A percentile compares a stretch with the other conserved stretches of the same genome.
phyloP scores from a whole-genome alignment of 2,113 vertebrate species.

The Raja brachyura region DNA sequence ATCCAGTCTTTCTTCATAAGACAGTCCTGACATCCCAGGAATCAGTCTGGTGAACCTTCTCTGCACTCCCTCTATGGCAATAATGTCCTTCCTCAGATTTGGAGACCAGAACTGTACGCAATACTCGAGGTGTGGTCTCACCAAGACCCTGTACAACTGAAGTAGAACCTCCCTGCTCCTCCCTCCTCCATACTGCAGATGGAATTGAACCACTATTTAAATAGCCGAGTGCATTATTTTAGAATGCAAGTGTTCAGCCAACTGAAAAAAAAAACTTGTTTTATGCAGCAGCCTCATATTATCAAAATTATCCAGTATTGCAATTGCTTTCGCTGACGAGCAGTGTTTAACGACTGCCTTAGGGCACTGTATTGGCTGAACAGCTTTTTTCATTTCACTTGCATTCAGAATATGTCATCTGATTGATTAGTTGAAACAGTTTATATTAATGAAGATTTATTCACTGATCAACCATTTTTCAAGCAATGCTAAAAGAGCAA shows the following conservation, averaged over 20 bases:
- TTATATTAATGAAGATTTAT: slow-evolving; percentile 45
- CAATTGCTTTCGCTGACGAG: slow-evolving; percentile 32
- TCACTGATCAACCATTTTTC: slow-evolving; percentile 28
- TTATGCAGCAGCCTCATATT: background rate
- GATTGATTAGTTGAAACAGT: slow-evolving; percentile 42
- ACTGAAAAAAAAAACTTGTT: background rate
- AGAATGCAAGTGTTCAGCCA: background rate
- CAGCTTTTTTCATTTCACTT: slow-evolving; percentile 43
- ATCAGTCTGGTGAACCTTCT: too few species aligned
- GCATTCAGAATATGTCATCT: slow-evolving; percentile 44
- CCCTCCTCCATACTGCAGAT: too few species aligned
- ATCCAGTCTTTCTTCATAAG: too few species aligned
- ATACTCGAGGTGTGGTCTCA: too few species aligned
- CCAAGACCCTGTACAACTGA: too few species aligned
- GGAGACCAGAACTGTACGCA: too few species aligned
- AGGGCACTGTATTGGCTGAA: slow-evolving; percentile 40
- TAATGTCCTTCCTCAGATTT: too few species aligned
- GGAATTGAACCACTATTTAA: background rate
- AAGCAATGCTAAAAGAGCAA: slow-evolving; percentile 7
- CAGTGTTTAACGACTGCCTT: slow-evolving; percentile 43
- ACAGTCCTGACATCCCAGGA: too few species aligned
- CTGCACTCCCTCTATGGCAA: too few species aligned
- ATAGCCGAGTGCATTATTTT: background rate
- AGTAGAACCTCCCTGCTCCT: too few species aligned
- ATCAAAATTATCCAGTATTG: slow-evolving; percentile 16